phyloP scores from a whole-genome alignment of 2,113 vertebrate species.

The Phainopepla nitens region DNA sequence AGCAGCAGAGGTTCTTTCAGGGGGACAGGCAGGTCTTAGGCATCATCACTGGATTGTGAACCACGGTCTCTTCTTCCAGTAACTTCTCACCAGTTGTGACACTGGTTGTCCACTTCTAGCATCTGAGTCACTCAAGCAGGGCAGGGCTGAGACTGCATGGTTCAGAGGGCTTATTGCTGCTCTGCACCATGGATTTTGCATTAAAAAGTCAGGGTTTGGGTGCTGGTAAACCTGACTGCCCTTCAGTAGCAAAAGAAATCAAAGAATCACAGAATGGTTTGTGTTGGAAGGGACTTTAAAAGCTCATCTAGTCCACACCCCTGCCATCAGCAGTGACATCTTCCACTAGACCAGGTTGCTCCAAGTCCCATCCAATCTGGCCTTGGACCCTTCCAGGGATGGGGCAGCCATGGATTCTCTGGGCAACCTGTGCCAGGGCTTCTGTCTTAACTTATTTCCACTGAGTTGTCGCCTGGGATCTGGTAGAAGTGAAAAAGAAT shows the following conservation, averaged over 20 bases:
- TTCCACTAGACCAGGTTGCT: background rate
- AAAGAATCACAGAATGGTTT: background rate
- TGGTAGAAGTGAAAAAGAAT: background rate
- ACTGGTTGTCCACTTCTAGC: background rate
- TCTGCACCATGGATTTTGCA: background rate
- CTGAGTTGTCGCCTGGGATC: background rate
- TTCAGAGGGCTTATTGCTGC: background rate
- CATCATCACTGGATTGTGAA: background rate
- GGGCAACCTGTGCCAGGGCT: background rate
- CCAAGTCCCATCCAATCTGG: background rate
- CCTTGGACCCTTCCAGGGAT: background rate
- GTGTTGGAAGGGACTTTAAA: background rate
- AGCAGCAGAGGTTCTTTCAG: background rate
- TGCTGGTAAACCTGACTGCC: background rate
- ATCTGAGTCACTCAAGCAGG: background rate
- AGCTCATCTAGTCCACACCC: background rate
- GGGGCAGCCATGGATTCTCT: background rate
- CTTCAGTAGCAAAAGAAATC: background rate
- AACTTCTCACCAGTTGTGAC: background rate
- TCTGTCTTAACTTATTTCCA: background rate
- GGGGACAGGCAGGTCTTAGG: background rate
- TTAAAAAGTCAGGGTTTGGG: background rate
- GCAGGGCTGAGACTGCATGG: background rate
- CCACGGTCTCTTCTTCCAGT: background rate
- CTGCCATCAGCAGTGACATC: background rate